Conservation (phyloP, 2,113 vertebrate species). For the Marmota flaviventris region DNA sequence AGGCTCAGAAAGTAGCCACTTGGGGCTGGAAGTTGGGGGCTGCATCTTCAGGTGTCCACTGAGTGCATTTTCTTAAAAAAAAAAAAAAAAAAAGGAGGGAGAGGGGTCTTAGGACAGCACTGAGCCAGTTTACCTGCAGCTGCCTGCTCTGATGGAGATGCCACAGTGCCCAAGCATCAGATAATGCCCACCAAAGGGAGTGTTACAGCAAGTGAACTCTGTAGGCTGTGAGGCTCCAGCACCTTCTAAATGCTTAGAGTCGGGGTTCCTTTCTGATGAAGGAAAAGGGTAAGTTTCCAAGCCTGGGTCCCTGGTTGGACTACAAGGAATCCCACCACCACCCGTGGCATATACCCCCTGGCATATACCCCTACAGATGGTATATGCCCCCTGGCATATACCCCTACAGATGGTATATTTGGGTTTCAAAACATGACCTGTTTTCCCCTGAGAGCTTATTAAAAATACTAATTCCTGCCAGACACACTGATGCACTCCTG, state of each 20-base stretch:
- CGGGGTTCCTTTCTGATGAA: neutral
- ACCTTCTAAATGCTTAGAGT: neutral
- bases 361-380: neutral
- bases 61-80: neutral
- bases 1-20: neutral
- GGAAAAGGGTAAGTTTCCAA: neutral
- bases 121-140: neutral
- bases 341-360: neutral
- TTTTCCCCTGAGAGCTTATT: neutral
- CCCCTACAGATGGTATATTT: neutral
- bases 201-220: too few species aligned
- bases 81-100: neutral
- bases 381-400: too few species aligned
- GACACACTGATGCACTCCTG: too few species aligned
- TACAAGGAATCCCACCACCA: neutral
- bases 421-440: neutral
- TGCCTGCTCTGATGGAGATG: neutral
- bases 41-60: rapidly evolving
- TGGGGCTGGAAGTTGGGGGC: neutral
- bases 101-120: neutral
- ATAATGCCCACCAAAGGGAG: neutral
- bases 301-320: neutral
- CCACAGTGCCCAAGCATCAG: neutral
- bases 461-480: constrained; percentile 22
- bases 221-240: neutral